Conservation (phyloP, 2,888 invertebrate species). For the Oscheius sp. region DNA sequence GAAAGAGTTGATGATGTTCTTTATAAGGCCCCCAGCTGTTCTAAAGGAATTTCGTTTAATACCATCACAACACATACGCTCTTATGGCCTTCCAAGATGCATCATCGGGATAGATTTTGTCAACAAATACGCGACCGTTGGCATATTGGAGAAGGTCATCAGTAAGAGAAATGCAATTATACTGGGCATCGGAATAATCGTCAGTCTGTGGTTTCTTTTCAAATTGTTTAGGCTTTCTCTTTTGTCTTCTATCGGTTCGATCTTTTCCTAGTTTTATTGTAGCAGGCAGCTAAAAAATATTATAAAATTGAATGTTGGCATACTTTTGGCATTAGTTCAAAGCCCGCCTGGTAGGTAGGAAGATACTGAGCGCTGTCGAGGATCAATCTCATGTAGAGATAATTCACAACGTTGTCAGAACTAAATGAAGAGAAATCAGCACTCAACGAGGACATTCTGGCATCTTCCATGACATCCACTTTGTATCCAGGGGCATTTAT, state of each 20-base stretch:
- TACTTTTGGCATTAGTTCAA: conserved; percentile 18
- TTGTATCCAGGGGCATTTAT: neutral
- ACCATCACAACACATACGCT: conserved; percentile 24
- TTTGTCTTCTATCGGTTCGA: conserved; percentile 12
- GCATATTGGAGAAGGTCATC: conserved; percentile 56
- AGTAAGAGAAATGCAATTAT: conserved; percentile 31
- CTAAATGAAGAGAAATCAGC: conserved; percentile 19
- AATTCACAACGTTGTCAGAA: conserved; percentile 46
- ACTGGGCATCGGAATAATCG: neutral
- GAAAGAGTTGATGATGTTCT: conserved; percentile 58
- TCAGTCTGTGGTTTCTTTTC: no score
- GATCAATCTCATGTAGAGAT: conserved; percentile 52
- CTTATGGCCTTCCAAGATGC: conserved; percentile 45
- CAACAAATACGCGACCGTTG: conserved; percentile 66
- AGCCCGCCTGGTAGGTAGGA: conserved; percentile 36
- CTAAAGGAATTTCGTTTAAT: conserved; percentile 14
- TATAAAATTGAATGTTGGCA: neutral
- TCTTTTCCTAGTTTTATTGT: conserved; percentile 10
- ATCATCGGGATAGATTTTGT: conserved; percentile 59
- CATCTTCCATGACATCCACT: conserved; percentile 19
- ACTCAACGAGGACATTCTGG: conserved; percentile 28
- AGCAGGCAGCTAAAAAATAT: neutral
- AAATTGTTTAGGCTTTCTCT: neutral
- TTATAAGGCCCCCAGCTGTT: conserved; percentile 51
- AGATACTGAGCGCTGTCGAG: conserved; percentile 50